These are phyloP conservation scores for Apamea monoglypha DNA, from an alignment of 2,888 invertebrate species.

Conservation along the genomic window DNA sequence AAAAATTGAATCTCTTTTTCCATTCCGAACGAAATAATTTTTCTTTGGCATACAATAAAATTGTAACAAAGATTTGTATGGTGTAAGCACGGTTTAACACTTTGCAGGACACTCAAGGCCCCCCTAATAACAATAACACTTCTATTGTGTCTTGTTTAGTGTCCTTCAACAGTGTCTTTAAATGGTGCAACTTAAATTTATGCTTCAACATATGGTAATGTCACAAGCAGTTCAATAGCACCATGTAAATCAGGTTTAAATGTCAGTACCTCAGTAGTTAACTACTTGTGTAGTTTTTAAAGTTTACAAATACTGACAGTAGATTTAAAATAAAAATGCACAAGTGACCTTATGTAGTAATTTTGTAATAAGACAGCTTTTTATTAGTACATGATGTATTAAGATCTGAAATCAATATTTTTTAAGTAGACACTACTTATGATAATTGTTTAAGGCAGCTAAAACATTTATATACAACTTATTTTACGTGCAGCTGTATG, in stretches of 20 bases:
- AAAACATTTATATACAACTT: neutral
- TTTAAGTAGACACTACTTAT: constrained; percentile 2
- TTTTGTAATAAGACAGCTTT: constrained; percentile 17
- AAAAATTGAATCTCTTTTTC: constrained; percentile 15
- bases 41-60: neutral
- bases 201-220: neutral
- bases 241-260: neutral
- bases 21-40: neutral
- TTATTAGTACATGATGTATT: neutral
- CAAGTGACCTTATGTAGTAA: constrained; percentile 18
- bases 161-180: neutral
- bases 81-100: neutral
- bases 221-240: neutral
- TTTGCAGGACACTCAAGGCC: neutral
- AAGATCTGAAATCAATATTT: constrained; percentile 11
- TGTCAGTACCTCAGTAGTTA: neutral
- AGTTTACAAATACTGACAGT: constrained; percentile 5
- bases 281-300: neutral
- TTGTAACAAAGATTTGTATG: neutral
- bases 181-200: neutral
- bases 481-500: neutral
- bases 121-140: neutral
- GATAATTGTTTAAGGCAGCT: constrained; percentile 8
- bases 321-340: constrained; percentile 20
- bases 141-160: neutral